phyloP scores from a whole-genome alignment of 1,140 invertebrate species.

The Zaprionus camerounensis region DNA sequence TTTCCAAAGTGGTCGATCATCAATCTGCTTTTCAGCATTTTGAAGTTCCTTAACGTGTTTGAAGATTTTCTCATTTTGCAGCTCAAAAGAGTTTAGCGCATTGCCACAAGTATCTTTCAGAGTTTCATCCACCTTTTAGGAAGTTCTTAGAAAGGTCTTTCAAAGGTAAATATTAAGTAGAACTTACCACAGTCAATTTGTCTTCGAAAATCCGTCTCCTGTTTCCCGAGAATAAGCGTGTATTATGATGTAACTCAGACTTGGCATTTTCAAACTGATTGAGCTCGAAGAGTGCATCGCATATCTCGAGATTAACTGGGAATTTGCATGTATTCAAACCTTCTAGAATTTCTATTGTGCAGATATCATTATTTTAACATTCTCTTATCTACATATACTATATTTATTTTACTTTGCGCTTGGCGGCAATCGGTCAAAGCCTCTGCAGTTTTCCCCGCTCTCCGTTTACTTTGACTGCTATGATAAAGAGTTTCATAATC shows the following conservation, averaged over 20 bases:
- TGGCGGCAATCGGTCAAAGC: constrained; percentile 55
- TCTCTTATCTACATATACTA: neutral
- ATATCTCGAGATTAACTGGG: constrained; percentile 63
- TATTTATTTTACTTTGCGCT: constrained; percentile 48
- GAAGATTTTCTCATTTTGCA: constrained; percentile 51
- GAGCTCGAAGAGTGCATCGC: constrained; percentile 69
- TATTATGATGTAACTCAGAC: constrained; percentile 66
- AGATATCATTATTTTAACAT: neutral
- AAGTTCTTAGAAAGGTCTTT: neutral
- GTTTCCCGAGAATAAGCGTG: constrained; percentile 59
- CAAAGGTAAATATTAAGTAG: neutral
- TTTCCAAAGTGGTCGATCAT: constrained; percentile 71
- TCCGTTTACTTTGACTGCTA: constrained; percentile 64
- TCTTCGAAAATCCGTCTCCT: constrained; percentile 60
- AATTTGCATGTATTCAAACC: constrained; percentile 13
- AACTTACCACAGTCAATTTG: constrained; percentile 62
- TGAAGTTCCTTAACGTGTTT: constrained; percentile 31
- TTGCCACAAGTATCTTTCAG: constrained; percentile 66
- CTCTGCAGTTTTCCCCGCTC: constrained; percentile 46
- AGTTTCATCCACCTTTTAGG: constrained; percentile 61
- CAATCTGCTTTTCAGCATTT: constrained; percentile 25
- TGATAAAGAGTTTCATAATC: constrained; percentile 59
- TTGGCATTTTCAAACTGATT: constrained; percentile 72
- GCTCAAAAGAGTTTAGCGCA: constrained; percentile 60
- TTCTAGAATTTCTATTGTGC: constrained; percentile 28